These are phyloP conservation scores for Mormoops blainvillei DNA, from an alignment of 2,113 vertebrate genomes.

Conservation along the genomic window DNA sequence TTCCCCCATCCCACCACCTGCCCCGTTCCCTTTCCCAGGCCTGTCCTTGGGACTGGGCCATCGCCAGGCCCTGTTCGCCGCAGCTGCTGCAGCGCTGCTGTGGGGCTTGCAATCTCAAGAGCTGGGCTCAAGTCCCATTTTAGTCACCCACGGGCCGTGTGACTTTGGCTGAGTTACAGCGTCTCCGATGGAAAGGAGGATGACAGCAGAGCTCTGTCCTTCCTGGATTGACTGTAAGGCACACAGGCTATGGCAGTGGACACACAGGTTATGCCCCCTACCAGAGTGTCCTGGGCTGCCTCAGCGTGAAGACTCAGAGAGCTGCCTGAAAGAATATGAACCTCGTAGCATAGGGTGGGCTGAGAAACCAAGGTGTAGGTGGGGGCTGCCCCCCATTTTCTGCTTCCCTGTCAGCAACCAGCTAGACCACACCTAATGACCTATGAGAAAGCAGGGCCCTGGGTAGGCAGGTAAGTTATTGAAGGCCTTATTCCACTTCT, in stretches of 20 bases:
- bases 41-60: background rate
- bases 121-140: background rate
- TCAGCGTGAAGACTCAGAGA: background rate
- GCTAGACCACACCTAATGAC: background rate
- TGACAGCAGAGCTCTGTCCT: background rate
- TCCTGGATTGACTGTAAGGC: background rate
- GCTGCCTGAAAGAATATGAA: background rate
- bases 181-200: background rate
- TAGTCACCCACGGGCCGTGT: background rate
- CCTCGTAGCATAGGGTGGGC: background rate
- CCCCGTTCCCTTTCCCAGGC: background rate
- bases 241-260: background rate
- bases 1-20: no score
- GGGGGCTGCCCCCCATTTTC: background rate
- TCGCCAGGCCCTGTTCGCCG: background rate
- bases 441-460: background rate
- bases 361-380: background rate
- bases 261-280: background rate
- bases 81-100: background rate
- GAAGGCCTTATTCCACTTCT: background rate
- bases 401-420: background rate
- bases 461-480: background rate
- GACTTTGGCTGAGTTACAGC: conserved; percentile 17
- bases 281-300: background rate
- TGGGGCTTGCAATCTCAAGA: background rate